phyloP scores from a whole-genome alignment of 2,797 vertebrate species.

The Balearica regulorum region DNA sequence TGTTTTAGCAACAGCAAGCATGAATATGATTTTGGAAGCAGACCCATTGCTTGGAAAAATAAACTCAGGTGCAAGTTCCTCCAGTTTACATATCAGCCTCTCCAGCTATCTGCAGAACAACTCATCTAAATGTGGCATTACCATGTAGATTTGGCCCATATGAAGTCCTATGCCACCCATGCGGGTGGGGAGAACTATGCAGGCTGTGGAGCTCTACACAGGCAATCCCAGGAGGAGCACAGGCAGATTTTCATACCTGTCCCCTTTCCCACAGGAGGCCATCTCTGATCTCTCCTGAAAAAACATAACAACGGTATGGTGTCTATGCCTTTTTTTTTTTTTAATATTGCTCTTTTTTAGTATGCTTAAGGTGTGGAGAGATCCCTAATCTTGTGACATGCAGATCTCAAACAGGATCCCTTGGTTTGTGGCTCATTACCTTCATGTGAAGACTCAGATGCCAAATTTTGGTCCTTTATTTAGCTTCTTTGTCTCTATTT shows the following conservation, averaged over 20 bases:
- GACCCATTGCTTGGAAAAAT: background rate
- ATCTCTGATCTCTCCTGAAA: background rate
- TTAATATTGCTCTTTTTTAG: background rate
- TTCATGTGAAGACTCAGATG: background rate
- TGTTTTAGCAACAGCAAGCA: background rate
- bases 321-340: background rate
- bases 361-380: background rate
- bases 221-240: background rate
- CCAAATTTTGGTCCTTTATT: background rate
- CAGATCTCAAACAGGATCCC: background rate
- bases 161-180: fast-evolving
- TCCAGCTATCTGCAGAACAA: background rate
- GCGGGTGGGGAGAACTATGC: background rate
- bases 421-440: background rate
- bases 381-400: background rate
- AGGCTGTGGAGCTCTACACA: background rate
- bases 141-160: background rate
- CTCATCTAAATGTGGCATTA: background rate
- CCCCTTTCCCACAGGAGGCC: background rate
- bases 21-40: background rate
- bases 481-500: background rate
- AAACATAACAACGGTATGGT: background rate
- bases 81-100: background rate
- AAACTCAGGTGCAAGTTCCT: background rate
- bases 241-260: background rate